Evolutionary conservation across 1,140 invertebrate species (phyloP), one percentile per base, ranked within the genome.

Genomic region (Bombus waltoni): DNA sequence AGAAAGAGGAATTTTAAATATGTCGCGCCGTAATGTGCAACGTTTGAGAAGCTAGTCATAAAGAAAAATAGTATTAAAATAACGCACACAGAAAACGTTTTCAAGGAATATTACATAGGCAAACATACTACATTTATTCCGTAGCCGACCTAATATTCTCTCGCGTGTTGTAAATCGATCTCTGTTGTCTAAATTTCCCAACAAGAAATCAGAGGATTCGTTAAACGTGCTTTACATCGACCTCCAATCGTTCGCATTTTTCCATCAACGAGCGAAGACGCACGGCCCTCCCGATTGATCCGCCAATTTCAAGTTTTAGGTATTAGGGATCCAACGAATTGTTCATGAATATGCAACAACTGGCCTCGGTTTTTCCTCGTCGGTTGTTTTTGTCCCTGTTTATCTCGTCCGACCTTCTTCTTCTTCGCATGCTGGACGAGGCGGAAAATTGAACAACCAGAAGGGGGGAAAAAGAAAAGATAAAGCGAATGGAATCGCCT

Each of bases 341-440:
- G n/a, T n/a, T 66, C 62, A 11, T 79, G 76, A 79, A 79, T 79
- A 79, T 79, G 76, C 40, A 79, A 66, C 62, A 44, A n/a, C 76
- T n/a, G 5, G 40, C 13, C 6, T 53, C 18, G 47, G 47, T 53
- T 53, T 22, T 22, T 18, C 47, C 47, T 53, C n/a, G 73, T 28
- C 57, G 28, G 3, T 8, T 62, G 57, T 42, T 77, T 65, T 44
- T 40, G 35, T 40, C 11, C 57, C 76, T 78, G n/a, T 78, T 78
- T 78, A 44, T 59, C 47, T 15, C 32, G 15, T 66, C n/a, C 40
- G 15, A 1, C 6, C 40, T 62, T 32, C 35, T 75, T 13, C 32
- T n/a, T 35, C 22, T 57, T 57, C 8, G 18, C 22, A 10, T 28
- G 25, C 38, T 11, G 76, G 35, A 42, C 38, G 65, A 9, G 59